These are phyloP conservation scores for Zaprionus taronus DNA, from an alignment of 1,140 invertebrate genomes.

Conservation along the genomic window DNA sequence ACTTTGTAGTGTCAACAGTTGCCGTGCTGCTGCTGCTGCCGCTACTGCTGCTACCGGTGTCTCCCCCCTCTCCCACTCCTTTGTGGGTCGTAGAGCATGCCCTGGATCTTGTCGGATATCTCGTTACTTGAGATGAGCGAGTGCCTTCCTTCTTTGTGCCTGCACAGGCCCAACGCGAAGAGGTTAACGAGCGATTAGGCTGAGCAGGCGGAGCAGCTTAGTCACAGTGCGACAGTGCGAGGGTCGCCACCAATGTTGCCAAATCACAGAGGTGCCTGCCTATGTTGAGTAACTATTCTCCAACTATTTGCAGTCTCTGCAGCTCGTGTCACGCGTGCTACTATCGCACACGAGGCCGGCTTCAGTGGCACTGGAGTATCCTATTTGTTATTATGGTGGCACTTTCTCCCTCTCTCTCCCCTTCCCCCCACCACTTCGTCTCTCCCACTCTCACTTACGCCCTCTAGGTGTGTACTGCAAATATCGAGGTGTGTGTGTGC, in stretches of 20 bases:
- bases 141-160: constrained; percentile 13
- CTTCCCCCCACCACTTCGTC: too few species aligned
- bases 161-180: constrained; percentile 9
- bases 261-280: too few species aligned
- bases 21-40: constrained; percentile 37
- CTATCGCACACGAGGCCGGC: background rate
- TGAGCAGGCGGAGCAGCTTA: background rate
- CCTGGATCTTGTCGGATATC: constrained; percentile 29
- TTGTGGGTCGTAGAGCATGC: constrained; percentile 22
- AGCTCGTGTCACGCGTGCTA: constrained; percentile 18
- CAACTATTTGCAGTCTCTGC: background rate
- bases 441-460: background rate
- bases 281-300: too few species aligned
- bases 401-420: background rate
- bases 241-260: background rate
- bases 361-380: constrained; percentile 25
- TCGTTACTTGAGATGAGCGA: constrained; percentile 22
- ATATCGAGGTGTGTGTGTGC: background rate
- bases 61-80: background rate
- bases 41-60: background rate
- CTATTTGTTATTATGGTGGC: constrained; percentile 48
- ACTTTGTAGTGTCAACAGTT: constrained; percentile 78
- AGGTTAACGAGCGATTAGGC: constrained; percentile 10
- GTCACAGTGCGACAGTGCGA: background rate
- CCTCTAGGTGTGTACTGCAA: background rate